These are phyloP conservation scores for Ceratosolen fusciceps DNA, from an alignment of 1,140 invertebrate genomes.

Conservation along the genomic window DNA sequence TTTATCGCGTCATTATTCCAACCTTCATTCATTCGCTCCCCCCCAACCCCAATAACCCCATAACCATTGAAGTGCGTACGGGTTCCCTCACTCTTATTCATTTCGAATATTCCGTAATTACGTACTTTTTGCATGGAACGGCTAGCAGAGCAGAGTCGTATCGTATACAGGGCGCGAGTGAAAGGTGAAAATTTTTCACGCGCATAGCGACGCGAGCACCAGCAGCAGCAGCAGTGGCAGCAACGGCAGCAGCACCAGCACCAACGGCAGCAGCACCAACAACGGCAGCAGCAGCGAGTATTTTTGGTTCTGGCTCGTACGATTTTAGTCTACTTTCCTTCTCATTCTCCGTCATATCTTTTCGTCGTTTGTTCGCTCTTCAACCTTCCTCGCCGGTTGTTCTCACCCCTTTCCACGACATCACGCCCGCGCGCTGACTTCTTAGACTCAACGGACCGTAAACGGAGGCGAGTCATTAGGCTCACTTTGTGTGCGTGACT, in stretches of 20 bases:
- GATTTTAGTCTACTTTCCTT: slow-evolving; percentile 25
- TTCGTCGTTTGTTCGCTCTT: background rate
- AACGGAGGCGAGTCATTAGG: slow-evolving; percentile 26
- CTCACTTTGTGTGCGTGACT: background rate
- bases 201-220: background rate
- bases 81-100: too few relatives aligned
- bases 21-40: background rate
- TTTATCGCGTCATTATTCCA: slow-evolving; percentile 24
- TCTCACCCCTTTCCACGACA: background rate
- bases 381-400: background rate
- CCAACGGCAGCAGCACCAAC: too few relatives aligned
- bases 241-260: too few relatives aligned
- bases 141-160: background rate
- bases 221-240: too few relatives aligned
- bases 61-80: too few relatives aligned
- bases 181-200: slow-evolving; percentile 36
- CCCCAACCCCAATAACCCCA: too few relatives aligned
- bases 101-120: too few relatives aligned
- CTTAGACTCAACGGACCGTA: slow-evolving; percentile 19
- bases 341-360: background rate
- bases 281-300: too few relatives aligned
- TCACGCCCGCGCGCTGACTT: background rate
- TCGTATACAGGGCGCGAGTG: background rate
- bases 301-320: slow-evolving; percentile 19
- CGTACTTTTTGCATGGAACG: too few relatives aligned